These are phyloP conservation scores for Scelioninae gen. 2 DNA, from an alignment of 2,888 invertebrate genomes.

Conservation along the genomic window DNA sequence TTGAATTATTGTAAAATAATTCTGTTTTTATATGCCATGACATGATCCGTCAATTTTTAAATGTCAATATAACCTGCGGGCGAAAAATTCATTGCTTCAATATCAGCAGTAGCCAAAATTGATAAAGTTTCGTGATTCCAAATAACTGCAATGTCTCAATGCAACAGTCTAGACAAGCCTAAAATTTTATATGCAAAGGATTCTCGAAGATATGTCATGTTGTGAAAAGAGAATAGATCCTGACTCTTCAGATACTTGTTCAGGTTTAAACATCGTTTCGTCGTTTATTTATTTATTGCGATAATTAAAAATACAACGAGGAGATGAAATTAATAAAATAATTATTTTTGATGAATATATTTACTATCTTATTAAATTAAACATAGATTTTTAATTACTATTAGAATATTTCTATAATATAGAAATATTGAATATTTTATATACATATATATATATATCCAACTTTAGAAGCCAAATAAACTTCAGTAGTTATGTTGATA, in stretches of 20 bases:
- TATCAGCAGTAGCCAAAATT: constrained; percentile 1
- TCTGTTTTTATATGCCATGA: background rate
- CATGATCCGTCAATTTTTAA: constrained; percentile 2
- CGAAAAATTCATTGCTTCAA: background rate
- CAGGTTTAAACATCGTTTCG: background rate
- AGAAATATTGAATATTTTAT: no score
- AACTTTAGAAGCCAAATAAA: no score
- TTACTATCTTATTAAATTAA: no score
- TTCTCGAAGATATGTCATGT: constrained; percentile 49
- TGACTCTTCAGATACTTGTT: background rate
- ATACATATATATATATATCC: no score
- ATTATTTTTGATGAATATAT: no score
- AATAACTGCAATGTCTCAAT: background rate
- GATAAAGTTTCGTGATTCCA: background rate
- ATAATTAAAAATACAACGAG: no score
- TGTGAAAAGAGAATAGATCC: constrained; percentile 27
- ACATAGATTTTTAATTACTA: no score
- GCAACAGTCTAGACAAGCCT: background rate
- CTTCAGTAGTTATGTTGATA: no score
- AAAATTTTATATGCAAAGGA: background rate
- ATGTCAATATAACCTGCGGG: constrained; percentile 25
- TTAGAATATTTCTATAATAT: no score
- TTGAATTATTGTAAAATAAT: no score
- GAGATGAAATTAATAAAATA: no score
- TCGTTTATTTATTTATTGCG: no score